Base-by-base conservation (phyloP, 2,888 invertebrate species). In the Xestobium rufovillosum region DNA sequence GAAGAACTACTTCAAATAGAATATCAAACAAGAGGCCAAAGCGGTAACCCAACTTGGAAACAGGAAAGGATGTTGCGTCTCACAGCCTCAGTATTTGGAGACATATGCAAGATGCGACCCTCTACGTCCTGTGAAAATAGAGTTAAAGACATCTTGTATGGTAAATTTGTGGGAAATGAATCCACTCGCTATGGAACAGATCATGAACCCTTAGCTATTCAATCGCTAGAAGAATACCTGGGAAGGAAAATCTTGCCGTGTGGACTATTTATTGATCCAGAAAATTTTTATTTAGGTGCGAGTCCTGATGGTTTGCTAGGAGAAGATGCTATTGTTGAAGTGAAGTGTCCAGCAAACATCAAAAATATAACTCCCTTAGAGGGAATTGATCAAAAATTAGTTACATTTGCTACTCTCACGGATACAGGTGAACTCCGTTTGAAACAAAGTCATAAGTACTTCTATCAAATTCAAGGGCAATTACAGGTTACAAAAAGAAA, bases 301-400 rank as follows among this genome's bases (percentile, higher is more conserved):
- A 35, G 25, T 26, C 42, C 42, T n/a, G 42, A 42, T 33, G 43
- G 43, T 9, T 17, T 44, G 27, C 28, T 42, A n/a, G 36, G 14
- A 4, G 36, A 38, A 26, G 38, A 46, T 33, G 32, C 23, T 6
- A 30, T 39, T 10, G 25, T 43, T 13, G 41, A 43, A 34, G 27
- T 40, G 3, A 43, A 43, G 26, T 38, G 38, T 29, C 38, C 43
- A 2, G 31, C 11, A 12, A 14, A 12, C 3, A 25, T 27, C 8
- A 32, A 26, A 31, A 23, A 31, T 13, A 26, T 36, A 15, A 26
- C 25, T n/a, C 10, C 14, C 26, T 11, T 28, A n/a, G 29, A 28
- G 10, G 12, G 3, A 19, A 13, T n/a, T 23, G 30, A 29, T 16
- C 10, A 27, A 16, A 30, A 39, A 29, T 23, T 37, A 14, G 10